phyloP scores from a whole-genome alignment of 2,797 vertebrate genomes.

The Hafferia zeledoni region DNA sequence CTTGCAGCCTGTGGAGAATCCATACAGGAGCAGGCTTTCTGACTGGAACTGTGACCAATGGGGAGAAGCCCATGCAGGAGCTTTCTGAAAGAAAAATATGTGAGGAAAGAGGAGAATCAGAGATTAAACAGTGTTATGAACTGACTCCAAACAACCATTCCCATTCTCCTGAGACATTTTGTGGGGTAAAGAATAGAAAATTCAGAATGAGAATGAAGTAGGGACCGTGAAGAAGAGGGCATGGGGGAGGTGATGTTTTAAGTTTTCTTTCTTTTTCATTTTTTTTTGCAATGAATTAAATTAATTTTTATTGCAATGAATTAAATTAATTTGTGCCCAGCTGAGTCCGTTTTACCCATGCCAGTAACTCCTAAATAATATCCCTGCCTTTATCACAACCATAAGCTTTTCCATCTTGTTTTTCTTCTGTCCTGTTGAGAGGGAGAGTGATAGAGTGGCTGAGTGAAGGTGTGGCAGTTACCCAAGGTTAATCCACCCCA shows the following conservation, averaged over 20 bases:
- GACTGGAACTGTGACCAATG: not conserved
- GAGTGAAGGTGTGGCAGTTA: not conserved
- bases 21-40: not conserved
- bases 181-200: not conserved
- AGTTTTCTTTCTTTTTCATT: not conserved
- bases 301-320: not conserved
- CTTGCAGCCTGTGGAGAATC: not conserved
- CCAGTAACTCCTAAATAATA: not conserved
- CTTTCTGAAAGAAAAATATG: not conserved
- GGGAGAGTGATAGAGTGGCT: not conserved
- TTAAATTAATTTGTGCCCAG: not conserved
- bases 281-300: not conserved
- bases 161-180: not conserved
- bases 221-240: not conserved
- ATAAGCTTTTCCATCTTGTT: not conserved
- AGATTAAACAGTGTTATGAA: not conserved
- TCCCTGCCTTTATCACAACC: not conserved
- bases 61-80: not conserved
- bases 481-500: not conserved
- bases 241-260: accelerated
- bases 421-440: not conserved
- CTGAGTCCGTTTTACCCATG: not conserved
- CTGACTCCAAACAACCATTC: not conserved
- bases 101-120: not conserved
- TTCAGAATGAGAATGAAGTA: not conserved